phyloP scores from a whole-genome alignment of 2,113 vertebrate species.

The Pantherophis guttatus region DNA sequence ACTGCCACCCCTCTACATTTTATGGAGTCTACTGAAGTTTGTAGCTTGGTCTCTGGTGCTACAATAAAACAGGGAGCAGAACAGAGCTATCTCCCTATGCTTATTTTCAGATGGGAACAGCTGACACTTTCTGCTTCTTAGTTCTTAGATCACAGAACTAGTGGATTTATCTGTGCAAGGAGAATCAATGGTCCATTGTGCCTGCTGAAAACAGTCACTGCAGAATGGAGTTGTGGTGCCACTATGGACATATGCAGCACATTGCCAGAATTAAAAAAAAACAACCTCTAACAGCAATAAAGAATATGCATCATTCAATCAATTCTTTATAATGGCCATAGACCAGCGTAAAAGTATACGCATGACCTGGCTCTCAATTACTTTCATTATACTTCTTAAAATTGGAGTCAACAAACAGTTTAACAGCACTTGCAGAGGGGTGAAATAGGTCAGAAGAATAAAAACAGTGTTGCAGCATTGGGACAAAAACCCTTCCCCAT shows the following conservation, averaged over 20 bases:
- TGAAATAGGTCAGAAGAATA: not conserved
- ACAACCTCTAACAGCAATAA: not conserved
- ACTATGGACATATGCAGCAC: not conserved
- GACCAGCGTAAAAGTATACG: not conserved
- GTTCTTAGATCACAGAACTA: conserved; percentile 32
- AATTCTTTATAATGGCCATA: not conserved
- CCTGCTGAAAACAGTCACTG: conserved; percentile 41
- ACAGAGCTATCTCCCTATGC: not conserved
- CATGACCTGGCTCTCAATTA: conserved; percentile 24
- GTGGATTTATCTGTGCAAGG: conserved; percentile 30
- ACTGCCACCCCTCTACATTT: conserved; percentile 26
- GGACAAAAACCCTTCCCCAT: not conserved
- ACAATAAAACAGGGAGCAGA: conserved; percentile 6
- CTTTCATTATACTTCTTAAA: conserved; percentile 23
- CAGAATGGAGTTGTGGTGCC: not conserved
- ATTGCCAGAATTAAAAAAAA: not conserved
- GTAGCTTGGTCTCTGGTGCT: not conserved
- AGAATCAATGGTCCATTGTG: conserved; percentile 21
- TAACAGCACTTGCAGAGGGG: not conserved
- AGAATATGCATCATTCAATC: not conserved
- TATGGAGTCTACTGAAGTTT: conserved; percentile 26
- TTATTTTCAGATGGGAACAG: conserved; percentile 15
- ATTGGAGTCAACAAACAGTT: not conserved
- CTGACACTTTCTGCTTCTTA: conserved; percentile 40
- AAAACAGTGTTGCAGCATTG: not conserved